A percentile compares a stretch with the other conserved stretches of the same genome.
phyloP scores from a whole-genome alignment of 2,113 vertebrate genomes.

The Ahaetulla prasina region DNA sequence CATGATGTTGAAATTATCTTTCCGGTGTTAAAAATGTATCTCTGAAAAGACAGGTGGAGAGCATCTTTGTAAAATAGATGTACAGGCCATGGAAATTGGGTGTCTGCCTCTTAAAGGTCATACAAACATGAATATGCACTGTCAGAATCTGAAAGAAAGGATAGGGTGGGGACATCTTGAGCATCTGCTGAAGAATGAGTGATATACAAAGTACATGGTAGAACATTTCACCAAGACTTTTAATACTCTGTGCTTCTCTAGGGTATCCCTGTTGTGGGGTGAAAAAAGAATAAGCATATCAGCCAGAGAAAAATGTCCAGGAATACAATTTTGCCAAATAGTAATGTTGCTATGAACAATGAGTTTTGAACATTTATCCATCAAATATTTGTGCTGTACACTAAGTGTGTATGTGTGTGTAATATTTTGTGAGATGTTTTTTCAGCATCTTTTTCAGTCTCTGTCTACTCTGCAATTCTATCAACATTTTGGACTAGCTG shows the following conservation, averaged over 20 bases:
- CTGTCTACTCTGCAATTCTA: background rate
- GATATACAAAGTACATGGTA: background rate
- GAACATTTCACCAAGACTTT: background rate
- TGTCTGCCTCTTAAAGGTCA: background rate
- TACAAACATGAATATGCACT: background rate
- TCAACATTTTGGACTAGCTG: background rate
- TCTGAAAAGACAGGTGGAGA: background rate
- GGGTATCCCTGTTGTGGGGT: background rate
- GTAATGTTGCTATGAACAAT: background rate
- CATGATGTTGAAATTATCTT: background rate
- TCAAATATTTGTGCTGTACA: background rate
- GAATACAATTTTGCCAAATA: background rate
- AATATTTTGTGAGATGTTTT: background rate
- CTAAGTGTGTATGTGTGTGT: background rate
- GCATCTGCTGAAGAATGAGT: background rate
- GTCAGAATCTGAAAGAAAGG: background rate
- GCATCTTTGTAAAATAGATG: background rate
- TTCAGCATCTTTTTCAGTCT: background rate
- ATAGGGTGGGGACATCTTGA: background rate
- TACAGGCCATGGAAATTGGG: background rate
- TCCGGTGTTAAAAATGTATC: background rate
- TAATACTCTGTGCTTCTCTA: background rate
- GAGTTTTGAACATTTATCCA: background rate
- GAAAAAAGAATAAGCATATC: background rate
- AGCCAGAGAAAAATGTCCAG: background rate